These are phyloP conservation scores for Conus ventricosus DNA, from an alignment of 1,140 invertebrate genomes.

Conservation along the genomic window DNA sequence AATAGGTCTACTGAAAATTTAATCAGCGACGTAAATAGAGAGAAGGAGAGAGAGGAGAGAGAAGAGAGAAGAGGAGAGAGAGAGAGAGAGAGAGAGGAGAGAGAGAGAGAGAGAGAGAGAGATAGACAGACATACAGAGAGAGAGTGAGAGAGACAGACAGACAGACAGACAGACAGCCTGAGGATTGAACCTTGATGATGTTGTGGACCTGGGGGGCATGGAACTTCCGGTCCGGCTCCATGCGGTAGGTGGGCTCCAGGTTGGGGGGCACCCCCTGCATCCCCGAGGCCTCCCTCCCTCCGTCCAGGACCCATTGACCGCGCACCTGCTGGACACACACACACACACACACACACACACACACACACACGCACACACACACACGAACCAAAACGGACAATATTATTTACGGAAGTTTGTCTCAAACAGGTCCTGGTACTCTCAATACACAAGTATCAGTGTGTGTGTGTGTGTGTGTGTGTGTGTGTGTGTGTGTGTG, in stretches of 20 bases:
- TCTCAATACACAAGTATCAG: too few relatives aligned
- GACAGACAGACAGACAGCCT: background rate
- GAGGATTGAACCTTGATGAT: background rate
- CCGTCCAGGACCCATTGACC: background rate
- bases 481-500: too few relatives aligned
- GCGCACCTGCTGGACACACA: background rate
- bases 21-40: background rate
- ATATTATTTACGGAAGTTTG: background rate
- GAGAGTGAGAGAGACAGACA: background rate
- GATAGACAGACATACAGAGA: background rate
- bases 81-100: background rate
- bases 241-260: conserved; percentile 61
- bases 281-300: conserved; percentile 10
- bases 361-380: background rate
- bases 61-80: background rate
- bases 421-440: background rate
- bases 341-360: conserved; percentile 15
- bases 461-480: too few relatives aligned
- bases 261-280: background rate
- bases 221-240: conserved; percentile 50
- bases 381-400: too few relatives aligned
- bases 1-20: too few relatives aligned
- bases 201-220: conserved; percentile 15
- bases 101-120: background rate
- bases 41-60: too few relatives aligned